These are phyloP conservation scores for Mesocricetus auratus DNA, from an alignment of 2,113 vertebrate genomes.

Conservation along the genomic window DNA sequence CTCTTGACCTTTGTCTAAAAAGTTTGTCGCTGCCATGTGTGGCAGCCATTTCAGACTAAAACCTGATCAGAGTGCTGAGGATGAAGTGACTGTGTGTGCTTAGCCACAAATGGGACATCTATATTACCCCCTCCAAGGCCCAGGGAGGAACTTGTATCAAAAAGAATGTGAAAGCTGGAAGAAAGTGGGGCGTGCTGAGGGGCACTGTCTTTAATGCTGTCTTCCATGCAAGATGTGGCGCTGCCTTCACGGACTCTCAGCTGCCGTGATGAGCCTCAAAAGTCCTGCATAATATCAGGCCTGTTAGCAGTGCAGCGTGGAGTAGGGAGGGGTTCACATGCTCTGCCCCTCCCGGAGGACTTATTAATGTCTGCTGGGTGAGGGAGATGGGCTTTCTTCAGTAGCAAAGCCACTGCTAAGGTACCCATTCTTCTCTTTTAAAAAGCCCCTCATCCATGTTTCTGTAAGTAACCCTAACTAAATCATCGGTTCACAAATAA, in stretches of 20 bases:
- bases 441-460: neutral
- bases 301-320: neutral
- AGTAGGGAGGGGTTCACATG: neutral
- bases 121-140: too few species aligned
- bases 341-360: neutral
- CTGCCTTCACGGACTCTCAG: too few species aligned
- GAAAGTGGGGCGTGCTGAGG: neutral
- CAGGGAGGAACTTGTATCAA: neutral
- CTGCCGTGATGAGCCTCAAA: neutral
- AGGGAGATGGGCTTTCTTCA: neutral
- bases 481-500: neutral
- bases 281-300: neutral
- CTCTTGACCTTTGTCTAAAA: too few species aligned
- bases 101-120: neutral
- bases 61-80: too few species aligned
- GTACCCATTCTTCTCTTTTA: neutral
- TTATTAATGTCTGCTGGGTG: neutral
- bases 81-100: too few species aligned
- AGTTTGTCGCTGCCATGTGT: too few species aligned
- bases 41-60: neutral
- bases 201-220: neutral
- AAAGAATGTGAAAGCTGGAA: neutral
- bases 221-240: neutral
- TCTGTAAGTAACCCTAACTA: neutral
- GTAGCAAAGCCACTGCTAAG: neutral